These are phyloP conservation scores for Enteromius radiatus DNA, from an alignment of 2,797 vertebrate genomes.

Conservation along the genomic window DNA sequence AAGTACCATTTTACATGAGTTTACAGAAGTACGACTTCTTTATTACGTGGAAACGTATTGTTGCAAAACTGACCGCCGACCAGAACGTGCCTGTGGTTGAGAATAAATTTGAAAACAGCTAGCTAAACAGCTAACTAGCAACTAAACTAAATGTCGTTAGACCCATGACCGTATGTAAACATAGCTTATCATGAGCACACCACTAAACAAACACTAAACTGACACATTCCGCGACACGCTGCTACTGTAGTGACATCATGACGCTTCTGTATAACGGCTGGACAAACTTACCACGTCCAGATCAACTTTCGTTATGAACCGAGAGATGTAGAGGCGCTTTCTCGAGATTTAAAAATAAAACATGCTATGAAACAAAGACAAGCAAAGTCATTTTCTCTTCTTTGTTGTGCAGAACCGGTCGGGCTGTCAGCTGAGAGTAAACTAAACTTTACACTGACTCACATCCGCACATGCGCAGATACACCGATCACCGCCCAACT, in stretches of 20 bases:
- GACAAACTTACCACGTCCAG: neutral
- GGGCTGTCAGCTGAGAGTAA: neutral
- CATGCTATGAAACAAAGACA: neutral
- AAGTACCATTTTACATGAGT: neutral
- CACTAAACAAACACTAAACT: slow-evolving; percentile 1
- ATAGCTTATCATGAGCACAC: neutral
- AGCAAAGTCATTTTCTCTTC: neutral
- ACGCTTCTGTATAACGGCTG: neutral
- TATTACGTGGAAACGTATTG: neutral
- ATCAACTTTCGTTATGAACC: neutral
- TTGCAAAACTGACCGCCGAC: neutral
- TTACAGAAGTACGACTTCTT: neutral
- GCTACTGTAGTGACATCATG: neutral
- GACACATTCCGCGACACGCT: neutral
- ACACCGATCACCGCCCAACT: neutral
- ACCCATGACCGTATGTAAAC: neutral
- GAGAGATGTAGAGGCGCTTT: no score
- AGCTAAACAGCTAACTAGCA: neutral
- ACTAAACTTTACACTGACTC: slow-evolving; percentile 9
- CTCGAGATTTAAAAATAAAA: neutral
- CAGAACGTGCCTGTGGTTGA: neutral
- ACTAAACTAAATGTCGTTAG: neutral
- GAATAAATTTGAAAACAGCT: neutral
- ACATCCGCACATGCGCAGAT: slow-evolving; percentile 55
- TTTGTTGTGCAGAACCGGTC: neutral